A percentile compares a stretch with the other conserved stretches of the same genome.
These are phyloP conservation scores for Diadophis punctatus DNA, from an alignment of 2,113 vertebrate genomes.

Conservation along the genomic window DNA sequence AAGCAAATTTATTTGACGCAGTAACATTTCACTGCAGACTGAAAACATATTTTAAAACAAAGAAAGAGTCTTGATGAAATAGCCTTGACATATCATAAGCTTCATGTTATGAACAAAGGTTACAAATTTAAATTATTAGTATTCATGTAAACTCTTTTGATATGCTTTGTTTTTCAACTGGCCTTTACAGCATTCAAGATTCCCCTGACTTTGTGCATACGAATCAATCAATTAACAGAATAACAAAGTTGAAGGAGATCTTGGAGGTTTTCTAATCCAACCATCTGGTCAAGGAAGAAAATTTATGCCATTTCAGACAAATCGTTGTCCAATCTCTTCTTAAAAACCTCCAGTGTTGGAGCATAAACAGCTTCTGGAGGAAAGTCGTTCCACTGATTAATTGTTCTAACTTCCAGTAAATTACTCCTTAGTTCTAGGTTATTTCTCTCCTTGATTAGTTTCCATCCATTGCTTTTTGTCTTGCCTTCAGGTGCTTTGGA, in stretches of 20 bases:
- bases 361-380: neutral
- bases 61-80: neutral
- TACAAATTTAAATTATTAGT: conserved; percentile 1
- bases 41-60: neutral
- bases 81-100: neutral
- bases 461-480: neutral
- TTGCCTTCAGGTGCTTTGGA: neutral
- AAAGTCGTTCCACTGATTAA: no score
- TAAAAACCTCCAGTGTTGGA: neutral
- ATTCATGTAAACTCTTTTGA: neutral
- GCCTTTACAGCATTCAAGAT: neutral
- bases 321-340: neutral
- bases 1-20: neutral
- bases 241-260: neutral
- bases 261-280: neutral
- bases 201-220: neutral
- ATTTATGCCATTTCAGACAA: neutral
- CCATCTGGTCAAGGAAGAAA: neutral
- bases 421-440: neutral
- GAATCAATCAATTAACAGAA: neutral
- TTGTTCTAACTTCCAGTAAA: neutral
- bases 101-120: neutral
- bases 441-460: neutral
- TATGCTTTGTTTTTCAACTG: neutral
- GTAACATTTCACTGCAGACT: neutral